These are phyloP conservation scores for Todiramphus chloris DNA, from an alignment of 2,113 vertebrate species.

Conservation along the genomic window DNA sequence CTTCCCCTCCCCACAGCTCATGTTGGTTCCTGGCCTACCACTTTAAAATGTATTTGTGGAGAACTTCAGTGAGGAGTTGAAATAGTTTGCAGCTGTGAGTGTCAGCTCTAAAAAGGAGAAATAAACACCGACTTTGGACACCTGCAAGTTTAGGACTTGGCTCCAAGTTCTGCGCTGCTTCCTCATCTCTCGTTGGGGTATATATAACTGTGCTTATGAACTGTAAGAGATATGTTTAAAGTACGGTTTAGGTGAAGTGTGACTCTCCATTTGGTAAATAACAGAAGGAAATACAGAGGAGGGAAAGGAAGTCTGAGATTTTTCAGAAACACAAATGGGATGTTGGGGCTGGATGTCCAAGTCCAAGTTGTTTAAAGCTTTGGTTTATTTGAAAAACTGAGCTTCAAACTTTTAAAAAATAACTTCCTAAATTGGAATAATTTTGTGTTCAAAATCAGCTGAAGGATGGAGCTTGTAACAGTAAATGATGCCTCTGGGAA, in stretches of 20 bases:
- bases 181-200: not conserved
- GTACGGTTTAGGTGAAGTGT: not conserved
- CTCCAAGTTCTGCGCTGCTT: not conserved
- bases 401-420: not conserved
- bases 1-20: not conserved
- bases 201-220: not conserved
- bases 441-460: not conserved
- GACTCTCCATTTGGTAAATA: not conserved
- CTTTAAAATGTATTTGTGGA: not conserved
- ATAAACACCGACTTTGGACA: not conserved
- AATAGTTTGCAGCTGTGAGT: not conserved
- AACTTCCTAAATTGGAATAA: not conserved
- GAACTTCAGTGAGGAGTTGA: not conserved
- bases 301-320: not conserved
- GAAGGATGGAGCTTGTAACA: slow-evolving; percentile 14
- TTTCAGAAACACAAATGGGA: not conserved
- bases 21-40: not conserved
- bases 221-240: not conserved
- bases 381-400: not conserved
- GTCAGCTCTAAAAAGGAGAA: not conserved
- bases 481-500: slow-evolving; percentile 50
- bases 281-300: not conserved
- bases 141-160: not conserved
- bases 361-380: not conserved
- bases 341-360: not conserved